These are phyloP conservation scores for Prinia subflava DNA, from an alignment of 2,113 vertebrate genomes.

Conservation along the genomic window DNA sequence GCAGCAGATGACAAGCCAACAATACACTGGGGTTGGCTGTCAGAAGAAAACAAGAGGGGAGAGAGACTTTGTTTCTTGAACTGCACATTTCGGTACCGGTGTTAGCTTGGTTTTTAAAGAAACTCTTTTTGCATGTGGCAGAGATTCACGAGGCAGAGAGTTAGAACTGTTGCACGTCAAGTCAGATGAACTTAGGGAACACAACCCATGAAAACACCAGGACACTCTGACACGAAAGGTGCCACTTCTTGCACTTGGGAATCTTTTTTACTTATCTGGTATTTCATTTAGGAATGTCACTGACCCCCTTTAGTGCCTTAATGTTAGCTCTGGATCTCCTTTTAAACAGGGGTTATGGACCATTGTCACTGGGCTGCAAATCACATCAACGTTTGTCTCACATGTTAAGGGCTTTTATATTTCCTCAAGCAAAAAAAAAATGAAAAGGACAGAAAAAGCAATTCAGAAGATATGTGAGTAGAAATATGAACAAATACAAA, in stretches of 20 bases:
- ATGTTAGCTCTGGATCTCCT: not conserved
- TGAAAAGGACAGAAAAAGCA: not conserved
- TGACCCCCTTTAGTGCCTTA: not conserved
- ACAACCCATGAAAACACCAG: accelerated
- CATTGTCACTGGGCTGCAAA: not conserved
- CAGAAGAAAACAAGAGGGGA: not conserved
- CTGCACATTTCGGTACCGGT: not conserved
- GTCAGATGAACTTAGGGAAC: not conserved
- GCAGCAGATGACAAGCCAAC: accelerated
- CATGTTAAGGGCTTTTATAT: not conserved
- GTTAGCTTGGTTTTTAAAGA: not conserved
- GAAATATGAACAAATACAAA: constrained; percentile 32
- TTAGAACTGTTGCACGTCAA: not conserved
- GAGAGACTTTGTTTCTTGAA: not conserved
- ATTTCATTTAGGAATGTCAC: not conserved
- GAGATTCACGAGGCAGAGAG: not conserved
- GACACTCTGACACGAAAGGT: not conserved
- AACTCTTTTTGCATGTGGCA: not conserved
- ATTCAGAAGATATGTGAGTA: not conserved
- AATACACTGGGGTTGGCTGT: too few species aligned
- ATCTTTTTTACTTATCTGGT: not conserved
- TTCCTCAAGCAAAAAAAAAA: not conserved
- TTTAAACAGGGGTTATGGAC: not conserved
- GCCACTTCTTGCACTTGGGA: not conserved
- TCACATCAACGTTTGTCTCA: not conserved